phyloP scores from a whole-genome alignment of 2,113 vertebrate species.

The Phalacrocorax aristotelis region DNA sequence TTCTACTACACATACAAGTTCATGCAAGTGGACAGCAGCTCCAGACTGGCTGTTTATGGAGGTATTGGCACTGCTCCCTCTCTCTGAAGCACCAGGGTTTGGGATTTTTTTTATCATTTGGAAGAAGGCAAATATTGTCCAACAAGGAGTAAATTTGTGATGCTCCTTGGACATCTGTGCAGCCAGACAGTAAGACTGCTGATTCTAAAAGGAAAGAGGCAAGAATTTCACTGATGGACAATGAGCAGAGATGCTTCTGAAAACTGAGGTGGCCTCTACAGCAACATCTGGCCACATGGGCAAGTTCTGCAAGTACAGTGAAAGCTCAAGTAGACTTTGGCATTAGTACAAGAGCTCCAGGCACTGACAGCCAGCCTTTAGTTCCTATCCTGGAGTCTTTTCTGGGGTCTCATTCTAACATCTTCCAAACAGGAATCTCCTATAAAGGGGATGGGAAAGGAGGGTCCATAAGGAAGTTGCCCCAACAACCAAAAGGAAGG shows the following conservation, averaged over 20 bases:
- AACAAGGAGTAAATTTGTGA: too few species aligned
- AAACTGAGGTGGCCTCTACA: neutral
- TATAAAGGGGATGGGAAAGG: neutral
- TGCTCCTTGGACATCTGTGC: neutral
- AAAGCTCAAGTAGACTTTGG: neutral
- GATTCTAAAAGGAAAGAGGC: neutral
- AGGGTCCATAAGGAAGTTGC: neutral
- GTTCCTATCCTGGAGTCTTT: neutral
- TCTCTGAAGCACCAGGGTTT: neutral
- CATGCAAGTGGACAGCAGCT: neutral
- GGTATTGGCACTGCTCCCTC: neutral
- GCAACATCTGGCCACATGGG: neutral
- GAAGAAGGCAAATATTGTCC: neutral
- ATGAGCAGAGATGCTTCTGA: neutral
- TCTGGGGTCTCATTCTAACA: neutral
- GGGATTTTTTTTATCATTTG: neutral
- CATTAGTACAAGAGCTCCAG: neutral
- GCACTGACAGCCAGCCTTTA: neutral
- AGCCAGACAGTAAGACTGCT: neutral
- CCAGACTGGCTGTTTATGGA: neutral
- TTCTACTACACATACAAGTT: neutral
- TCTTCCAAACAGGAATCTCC: neutral
- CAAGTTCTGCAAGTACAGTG: neutral
- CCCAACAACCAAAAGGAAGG: neutral
- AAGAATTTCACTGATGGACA: neutral